Base-by-base conservation (phyloP, 1,140 invertebrate species). In the Monochamus saltuarius region DNA sequence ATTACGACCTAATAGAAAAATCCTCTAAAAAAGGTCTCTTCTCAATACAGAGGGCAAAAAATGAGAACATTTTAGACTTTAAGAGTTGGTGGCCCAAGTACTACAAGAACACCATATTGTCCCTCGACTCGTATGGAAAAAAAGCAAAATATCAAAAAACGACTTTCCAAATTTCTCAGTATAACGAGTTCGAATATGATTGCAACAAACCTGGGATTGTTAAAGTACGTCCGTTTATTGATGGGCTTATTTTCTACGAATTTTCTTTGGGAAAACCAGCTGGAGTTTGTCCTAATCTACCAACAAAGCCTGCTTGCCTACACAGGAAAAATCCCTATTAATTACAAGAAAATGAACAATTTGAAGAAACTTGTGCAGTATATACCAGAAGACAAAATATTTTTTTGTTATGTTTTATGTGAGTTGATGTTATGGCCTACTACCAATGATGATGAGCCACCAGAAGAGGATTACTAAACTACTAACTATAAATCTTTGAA, bases 11-110 rank as follows among this genome's bases (percentile, higher is more conserved):
- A 51, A 70, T 70, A 58, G 45, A 57, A 1, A 22, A 2, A 45
- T 58, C 56, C 43, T 56, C 66, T 45, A 69, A 54, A 57, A 59
- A 38, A 50, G 36, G 58, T 63, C 51, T 51, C 9, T 69, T 67
- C 59, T 46, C 65, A 54, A 53, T 67, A 43, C 60, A 65, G 38
- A 22, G 51, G 53, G 59, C 65, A 39, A 55, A 13, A 56, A 49
- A 56, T 39, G 58, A 50, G 16, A 47, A 69, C 57, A 69, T 69
- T 52, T 14, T 35, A 42, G 47, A 62, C 54, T 67, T 65, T 50
- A 62, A 67, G 56, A 57, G 47, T 50, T 65, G 59, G 55, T 65
- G 49, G 50, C 51, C 51, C 11, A n/a, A 16, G 34, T 7, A 43
- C 37, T 65, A 59, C 38, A 65, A 62, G 59, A 65, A 61, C 57